These are phyloP conservation scores for Pollenia griseotomentosa DNA, from an alignment of 2,888 invertebrate genomes.

Conservation along the genomic window DNA sequence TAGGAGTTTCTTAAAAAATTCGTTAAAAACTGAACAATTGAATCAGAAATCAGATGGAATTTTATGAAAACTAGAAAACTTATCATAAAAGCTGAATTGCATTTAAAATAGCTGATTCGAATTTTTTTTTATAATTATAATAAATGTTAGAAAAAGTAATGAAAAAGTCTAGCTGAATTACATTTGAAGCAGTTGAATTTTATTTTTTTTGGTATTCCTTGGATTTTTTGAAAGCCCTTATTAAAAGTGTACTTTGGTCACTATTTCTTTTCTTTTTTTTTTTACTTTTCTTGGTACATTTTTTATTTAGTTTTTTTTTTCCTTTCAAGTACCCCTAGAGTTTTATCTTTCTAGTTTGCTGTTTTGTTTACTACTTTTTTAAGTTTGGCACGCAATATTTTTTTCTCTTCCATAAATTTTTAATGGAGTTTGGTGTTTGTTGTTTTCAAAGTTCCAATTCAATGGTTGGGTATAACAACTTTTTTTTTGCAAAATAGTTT, in stretches of 20 bases:
- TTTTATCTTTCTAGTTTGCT: slow-evolving; percentile 48
- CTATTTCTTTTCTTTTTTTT: slow-evolving; percentile 1
- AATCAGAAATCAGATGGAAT: too few species aligned
- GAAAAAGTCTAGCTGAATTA: slow-evolving; percentile 3
- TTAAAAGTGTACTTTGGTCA: slow-evolving; percentile 26
- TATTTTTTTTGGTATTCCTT: neutral
- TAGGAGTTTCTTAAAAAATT: neutral
- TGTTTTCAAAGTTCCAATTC: slow-evolving; percentile 53
- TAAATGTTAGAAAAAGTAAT: too few species aligned
- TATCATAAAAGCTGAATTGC: too few species aligned
- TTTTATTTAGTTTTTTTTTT: slow-evolving; percentile 26
- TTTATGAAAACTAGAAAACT: too few species aligned
- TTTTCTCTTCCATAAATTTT: slow-evolving; percentile 54
- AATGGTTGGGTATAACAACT: slow-evolving; percentile 58
- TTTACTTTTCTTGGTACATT: slow-evolving; percentile 22
- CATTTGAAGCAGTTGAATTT: neutral
- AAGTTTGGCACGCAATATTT: slow-evolving; percentile 66
- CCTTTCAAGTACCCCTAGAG: slow-evolving; percentile 26
- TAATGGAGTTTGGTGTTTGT: slow-evolving; percentile 53
- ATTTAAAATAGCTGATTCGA: too few species aligned
- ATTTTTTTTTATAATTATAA: too few species aligned
- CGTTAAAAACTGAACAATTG: too few species aligned
- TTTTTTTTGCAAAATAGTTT: slow-evolving; percentile 37
- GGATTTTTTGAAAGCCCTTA: neutral
- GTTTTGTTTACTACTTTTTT: slow-evolving; percentile 26